phyloP scores from a whole-genome alignment of 2,113 vertebrate genomes.

The Abramis brama region DNA sequence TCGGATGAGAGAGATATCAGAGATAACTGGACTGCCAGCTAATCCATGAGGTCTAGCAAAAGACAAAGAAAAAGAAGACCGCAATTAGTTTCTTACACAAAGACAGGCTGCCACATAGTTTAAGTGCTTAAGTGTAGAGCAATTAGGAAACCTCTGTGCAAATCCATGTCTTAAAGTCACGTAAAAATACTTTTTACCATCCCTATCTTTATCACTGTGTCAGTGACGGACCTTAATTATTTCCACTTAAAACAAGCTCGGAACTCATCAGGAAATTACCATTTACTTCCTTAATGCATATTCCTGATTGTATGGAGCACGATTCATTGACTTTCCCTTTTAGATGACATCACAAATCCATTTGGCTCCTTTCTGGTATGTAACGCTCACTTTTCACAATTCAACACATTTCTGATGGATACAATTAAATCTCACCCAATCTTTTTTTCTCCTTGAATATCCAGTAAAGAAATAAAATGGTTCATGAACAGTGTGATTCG shows the following conservation, averaged over 20 bases:
- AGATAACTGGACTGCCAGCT: slow-evolving; percentile 92
- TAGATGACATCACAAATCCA: background rate
- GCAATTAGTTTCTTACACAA: background rate
- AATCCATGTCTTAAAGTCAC: background rate
- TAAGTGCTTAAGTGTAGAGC: background rate
- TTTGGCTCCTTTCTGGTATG: background rate
- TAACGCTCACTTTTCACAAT: background rate
- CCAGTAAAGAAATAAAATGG: background rate
- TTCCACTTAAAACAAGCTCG: background rate
- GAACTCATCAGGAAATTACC: background rate
- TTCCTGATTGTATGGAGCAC: background rate
- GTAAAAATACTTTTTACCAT: background rate
- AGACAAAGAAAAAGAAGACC: slow-evolving; percentile 56
- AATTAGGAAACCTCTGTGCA: slow-evolving; percentile 13
- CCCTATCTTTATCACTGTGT: background rate
- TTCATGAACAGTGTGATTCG: background rate
- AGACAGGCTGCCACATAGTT: background rate
- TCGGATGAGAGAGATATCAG: slow-evolving; percentile 93
- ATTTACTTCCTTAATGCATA: background rate
- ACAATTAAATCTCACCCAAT: background rate
- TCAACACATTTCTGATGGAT: background rate
- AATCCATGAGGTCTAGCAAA: slow-evolving; percentile 84
- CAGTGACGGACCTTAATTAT: background rate
- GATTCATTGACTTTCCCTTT: background rate
- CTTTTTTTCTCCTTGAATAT: background rate